Conservation (phyloP, 2,797 vertebrate genomes). For the Alauda arvensis region DNA sequence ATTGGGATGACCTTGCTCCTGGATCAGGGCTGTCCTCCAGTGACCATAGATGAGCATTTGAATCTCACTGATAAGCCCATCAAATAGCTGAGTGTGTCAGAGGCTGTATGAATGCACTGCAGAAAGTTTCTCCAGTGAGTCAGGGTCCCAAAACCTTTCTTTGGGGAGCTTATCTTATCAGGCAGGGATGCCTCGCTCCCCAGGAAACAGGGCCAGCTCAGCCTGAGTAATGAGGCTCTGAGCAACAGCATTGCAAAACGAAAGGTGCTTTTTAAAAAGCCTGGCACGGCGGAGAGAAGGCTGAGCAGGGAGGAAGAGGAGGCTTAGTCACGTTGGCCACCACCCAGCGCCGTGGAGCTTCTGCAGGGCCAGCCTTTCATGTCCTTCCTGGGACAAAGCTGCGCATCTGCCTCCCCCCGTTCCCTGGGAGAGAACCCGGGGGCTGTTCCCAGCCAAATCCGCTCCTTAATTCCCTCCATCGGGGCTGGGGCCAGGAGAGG, state of each 20-base stretch:
- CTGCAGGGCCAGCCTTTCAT: not conserved
- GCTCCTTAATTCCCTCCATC: conserved; percentile 18
- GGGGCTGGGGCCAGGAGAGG: conserved; percentile 39
- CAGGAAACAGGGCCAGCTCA: conserved; percentile 44
- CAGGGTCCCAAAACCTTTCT: conserved; percentile 58
- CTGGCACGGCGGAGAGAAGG: not conserved
- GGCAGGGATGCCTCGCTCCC: conserved; percentile 11
- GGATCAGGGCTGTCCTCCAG: conserved; percentile 12
- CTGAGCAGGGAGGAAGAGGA: conserved; percentile 39
- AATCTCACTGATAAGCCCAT: conserved; percentile 47
- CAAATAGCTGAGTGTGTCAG: conserved; percentile 51
- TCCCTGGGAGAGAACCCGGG: conserved; percentile 31
- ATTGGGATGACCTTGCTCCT: conserved; percentile 49
- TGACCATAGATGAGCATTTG: not conserved
- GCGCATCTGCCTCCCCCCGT: conserved; percentile 7
- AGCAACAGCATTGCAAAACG: conserved; percentile 51
- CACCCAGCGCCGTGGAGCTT: not conserved
- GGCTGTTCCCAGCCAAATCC: conserved; percentile 52
- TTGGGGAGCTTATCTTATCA: conserved; percentile 66
- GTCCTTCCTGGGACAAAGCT: conserved; percentile 4
- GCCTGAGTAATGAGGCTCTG: conserved; percentile 46
- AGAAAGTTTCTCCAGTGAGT: conserved; percentile 55
- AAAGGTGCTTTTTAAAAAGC: conserved; percentile 18
- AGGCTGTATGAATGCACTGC: not conserved
- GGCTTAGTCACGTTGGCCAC: conserved; percentile 27